Evolutionary conservation across 2,888 invertebrate species (phyloP), one percentile per base, ranked within the genome.

Genomic region (Trissolcus brochymenae): DNA sequence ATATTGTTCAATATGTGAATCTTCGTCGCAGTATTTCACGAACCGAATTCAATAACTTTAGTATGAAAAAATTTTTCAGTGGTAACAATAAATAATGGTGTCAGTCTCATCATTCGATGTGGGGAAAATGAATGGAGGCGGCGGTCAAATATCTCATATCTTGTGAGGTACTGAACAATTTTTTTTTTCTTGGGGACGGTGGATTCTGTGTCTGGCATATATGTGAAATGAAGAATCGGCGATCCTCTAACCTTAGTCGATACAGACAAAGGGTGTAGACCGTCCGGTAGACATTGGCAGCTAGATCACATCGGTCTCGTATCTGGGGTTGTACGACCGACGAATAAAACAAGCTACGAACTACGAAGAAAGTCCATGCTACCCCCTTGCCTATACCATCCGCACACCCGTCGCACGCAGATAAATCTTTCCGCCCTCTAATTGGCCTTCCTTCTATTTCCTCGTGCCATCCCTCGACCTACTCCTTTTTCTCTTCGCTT

Each of bases 381-480:
- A 73, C 81, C 85, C 84, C 84, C 87, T 57, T 87, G 85, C 14
- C 19, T 84, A 83, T 82, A 83, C 84, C 82, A 87, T 86, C 83
- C 86, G 87, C 85, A 84, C 89, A 89, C 87, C 88, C 89, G 89
- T 88, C 87, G 87, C 87, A 87, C 87, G 83, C 82, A 88, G 87
- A 89, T 89, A 89, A 89, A 89, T 89, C 89, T 88, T 87, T 80
- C 86, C 86, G 86, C 87, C 87, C 88, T 89, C 89, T 89, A 88
- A 89, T 89, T 89, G 88, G 89, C 87, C 89, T 88, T 89, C 87
- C 86, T 87, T 87, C 86, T 84, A 84, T 85, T 87, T 86, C 85
- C 87, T 85, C 85, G 82, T 84, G 83, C 84, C 87, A 84, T 82
- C 81, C 81, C 83, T 79, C 86, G 82, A 83, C 81, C 84, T 83